Evolutionary conservation across 2,888 invertebrate species (phyloP), one percentile per base, ranked within the genome.

Genomic region (Harmothoe impar): DNA sequence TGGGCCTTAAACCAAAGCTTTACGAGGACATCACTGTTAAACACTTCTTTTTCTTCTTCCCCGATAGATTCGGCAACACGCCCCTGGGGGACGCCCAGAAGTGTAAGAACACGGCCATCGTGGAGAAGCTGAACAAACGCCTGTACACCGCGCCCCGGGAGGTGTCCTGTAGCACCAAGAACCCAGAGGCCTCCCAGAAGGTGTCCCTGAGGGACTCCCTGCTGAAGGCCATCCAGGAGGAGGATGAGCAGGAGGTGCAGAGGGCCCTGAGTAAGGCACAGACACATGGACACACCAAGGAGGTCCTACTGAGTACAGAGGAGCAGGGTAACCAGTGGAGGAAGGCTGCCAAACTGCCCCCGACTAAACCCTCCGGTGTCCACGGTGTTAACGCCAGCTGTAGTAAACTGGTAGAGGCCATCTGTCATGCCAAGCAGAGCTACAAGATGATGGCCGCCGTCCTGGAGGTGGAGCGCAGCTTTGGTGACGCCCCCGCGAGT

Each of bases 41-140:
- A n/a, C n/a, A n/a, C n/a, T n/a, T n/a, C 62, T 62, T 20, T 62
- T 12, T 62, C 20, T 5, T 62, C 10, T 62, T 62, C 62, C 1
- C 62, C 43, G 5, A 29, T 29, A 86, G 86, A 52, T 86, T 86
- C 31, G 86, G 86, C 23, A 25, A 86, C 86, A 86, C 86, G 7
- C 86, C 86, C 0, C 12, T 86, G 54, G 31, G 52, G 3, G 86
- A 86, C 25, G 86, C 86, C 29, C 54, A 54, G 31, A 52, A 56
- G 54, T 86, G n/a, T 7, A 54, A 31, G 25, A 52, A 86, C 31
- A n/a, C 29, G 5, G 10, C 51, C 54, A 86, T 86, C 1, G 29
- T 86, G 29, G 31, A 12, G 7, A 25, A 52, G 33, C 33, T 86
- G 54, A 52, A 25, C 3, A 29, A 15, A 17, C 29, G 20, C 54